Evolutionary conservation across 2,797 vertebrate species (phyloP).

Genomic region (Eutrigla gurnardus): DNA sequence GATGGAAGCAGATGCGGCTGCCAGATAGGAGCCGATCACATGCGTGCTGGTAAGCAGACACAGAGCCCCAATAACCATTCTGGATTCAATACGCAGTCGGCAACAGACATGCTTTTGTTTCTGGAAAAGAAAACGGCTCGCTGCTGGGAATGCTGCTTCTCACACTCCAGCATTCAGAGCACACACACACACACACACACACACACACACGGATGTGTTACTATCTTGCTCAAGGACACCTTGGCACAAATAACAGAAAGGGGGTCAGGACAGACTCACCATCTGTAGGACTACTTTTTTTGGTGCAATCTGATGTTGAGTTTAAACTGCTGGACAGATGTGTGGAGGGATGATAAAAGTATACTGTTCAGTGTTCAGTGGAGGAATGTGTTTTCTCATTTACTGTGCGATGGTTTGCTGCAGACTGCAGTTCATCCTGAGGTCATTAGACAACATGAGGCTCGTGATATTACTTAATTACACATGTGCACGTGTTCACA

Average conservation of each 20-base stretch:
- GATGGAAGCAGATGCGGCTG: constrained; percentile 30
- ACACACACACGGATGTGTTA: neutral
- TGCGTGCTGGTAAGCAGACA: constrained; percentile 21
- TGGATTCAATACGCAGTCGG: constrained; percentile 31
- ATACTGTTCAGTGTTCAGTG: too few relatives aligned
- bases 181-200: neutral
- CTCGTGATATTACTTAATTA: too few relatives aligned
- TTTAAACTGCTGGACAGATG: neutral
- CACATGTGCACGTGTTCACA: too few relatives aligned
- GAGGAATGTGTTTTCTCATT: too few relatives aligned
- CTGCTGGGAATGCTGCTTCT: constrained; percentile 54
- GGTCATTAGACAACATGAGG: too few relatives aligned
- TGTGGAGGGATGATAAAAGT: neutral
- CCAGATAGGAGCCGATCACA: constrained; percentile 30
- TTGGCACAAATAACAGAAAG: neutral
- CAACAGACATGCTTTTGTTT: constrained; percentile 68
- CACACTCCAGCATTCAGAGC: constrained; percentile 10
- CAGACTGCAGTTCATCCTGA: too few relatives aligned
- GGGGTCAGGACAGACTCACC: neutral
- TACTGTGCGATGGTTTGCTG: too few relatives aligned
- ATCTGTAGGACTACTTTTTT: neutral
- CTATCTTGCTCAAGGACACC: neutral
- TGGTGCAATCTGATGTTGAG: neutral
- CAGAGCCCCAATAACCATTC: constrained; percentile 34
- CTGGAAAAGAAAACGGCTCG: constrained; percentile 12